These are phyloP conservation scores for Hippasteria phrygiana DNA, from an alignment of 53 echinoderm and acorn worm species.

Conservation along the genomic window DNA sequence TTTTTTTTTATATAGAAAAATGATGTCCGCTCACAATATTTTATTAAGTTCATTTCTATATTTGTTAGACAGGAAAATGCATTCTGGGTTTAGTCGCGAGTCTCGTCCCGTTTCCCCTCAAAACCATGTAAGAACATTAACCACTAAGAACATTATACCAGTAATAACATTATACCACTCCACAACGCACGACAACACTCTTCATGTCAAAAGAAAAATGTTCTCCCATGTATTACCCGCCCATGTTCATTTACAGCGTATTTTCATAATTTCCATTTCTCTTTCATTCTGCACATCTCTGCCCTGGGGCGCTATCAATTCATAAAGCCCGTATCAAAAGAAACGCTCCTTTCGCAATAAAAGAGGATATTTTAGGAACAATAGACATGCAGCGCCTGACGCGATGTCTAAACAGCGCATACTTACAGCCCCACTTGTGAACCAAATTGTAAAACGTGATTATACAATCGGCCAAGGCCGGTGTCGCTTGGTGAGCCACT, in stretches of 20 bases:
- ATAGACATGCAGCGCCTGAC: conserved; percentile 28
- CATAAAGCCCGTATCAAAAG: conserved; percentile 30
- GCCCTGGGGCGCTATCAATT: conserved; percentile 47
- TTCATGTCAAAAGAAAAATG: background rate
- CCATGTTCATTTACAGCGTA: conserved; percentile 14
- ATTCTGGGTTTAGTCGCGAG: too few relatives aligned
- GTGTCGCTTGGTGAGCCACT: background rate
- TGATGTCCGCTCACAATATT: too few relatives aligned
- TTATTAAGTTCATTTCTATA: too few relatives aligned
- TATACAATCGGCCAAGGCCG: conserved; percentile 50
- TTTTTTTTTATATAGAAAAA: too few relatives aligned
- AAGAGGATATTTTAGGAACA: conserved; percentile 43
- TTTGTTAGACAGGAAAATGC: too few relatives aligned
- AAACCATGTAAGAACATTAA: too few relatives aligned
- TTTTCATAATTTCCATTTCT: conserved; percentile 41
- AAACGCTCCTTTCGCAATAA: conserved; percentile 7
- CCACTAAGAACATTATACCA: background rate
- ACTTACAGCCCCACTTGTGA: conserved; percentile 64
- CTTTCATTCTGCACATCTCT: conserved; percentile 5
- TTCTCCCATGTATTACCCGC: background rate
- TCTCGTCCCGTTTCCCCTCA: too few relatives aligned
- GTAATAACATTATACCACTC: background rate
- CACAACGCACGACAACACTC: background rate
- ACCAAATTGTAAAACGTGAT: conserved; percentile 66
- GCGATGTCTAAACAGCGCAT: conserved; percentile 23